Base-by-base conservation (phyloP, 2,888 invertebrate species). In the Phengaris alcon region DNA sequence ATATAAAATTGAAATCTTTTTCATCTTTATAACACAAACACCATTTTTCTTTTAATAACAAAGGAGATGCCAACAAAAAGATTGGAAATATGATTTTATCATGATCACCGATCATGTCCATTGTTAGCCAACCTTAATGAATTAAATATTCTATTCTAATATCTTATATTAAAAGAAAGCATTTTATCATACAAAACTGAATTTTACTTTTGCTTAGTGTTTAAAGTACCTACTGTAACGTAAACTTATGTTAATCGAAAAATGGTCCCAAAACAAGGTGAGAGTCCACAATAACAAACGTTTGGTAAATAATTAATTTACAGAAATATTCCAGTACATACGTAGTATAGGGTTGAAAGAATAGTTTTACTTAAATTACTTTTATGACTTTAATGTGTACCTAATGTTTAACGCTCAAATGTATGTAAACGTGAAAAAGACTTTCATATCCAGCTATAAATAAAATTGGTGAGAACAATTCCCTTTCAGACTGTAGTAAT, bases 381-480 rank as follows among this genome's bases (percentile, higher is more conserved):
- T 55, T 55, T 55, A 55, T 55, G 55, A 7, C n/a, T 55, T n/a
- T 35, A 2, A 6, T n/a, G 13, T 13, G 13, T 13, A 7, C 0
- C 1, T n/a, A 55, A 55, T 59, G 15, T 9, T 59, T 12, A 12
- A 52, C 52, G 52, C 9, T 52, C 52, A 9, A 52, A 52, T 52
- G 10, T 52, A 52, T 52, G 52, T 52, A 55, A 55, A 54, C 54
- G 54, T 54, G 8, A 9, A 48, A 48, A 48, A 57, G n/a, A n/a
- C 7, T 57, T 57, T 15, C n/a, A 57, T 57, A 57, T n/a, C 55
- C n/a, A 22, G 10, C 10, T 64, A 44, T 64, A 64, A 64, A 64
- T 64, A 64, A 64, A 64, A 64, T 64, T 64, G 35, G 64, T 44
- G 64, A 44, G 64, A 64, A 64, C 12, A 64, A 35, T 64, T 64